Conservation (phyloP, 2,888 invertebrate species). For the Chrysolina oricalcia region DNA sequence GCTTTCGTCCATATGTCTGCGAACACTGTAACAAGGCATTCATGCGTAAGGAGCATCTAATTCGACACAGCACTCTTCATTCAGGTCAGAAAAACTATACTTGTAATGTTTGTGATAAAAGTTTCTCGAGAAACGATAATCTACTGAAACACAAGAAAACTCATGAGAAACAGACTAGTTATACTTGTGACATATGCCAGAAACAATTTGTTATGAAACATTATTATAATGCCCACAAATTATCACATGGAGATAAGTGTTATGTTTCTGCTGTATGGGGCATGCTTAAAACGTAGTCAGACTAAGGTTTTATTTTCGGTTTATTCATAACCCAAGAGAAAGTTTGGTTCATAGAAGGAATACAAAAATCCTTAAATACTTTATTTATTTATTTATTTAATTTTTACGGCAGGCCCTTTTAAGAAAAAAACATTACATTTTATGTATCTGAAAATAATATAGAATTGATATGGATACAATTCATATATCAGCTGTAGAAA, state of each 20-base stretch:
- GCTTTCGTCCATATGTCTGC: conserved; percentile 80
- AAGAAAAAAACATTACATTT: no score
- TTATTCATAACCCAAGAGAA: not conserved
- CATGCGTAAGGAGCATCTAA: conserved; percentile 80
- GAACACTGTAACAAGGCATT: conserved; percentile 79
- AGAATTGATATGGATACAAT: not conserved
- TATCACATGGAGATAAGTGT: conserved; percentile 70
- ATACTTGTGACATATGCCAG: conserved; percentile 79
- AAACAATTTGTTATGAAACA: conserved; percentile 80
- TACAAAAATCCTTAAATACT: not conserved
- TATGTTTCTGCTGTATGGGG: conserved; percentile 56
- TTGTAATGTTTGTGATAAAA: conserved; percentile 75
- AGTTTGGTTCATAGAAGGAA: not conserved
- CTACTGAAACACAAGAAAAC: conserved; percentile 77
- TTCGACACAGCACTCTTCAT: conserved; percentile 79
- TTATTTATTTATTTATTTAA: no score
- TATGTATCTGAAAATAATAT: not conserved
- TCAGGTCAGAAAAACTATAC: conserved; percentile 80
- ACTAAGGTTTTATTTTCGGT: not conserved
- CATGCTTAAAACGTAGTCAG: conserved; percentile 56
- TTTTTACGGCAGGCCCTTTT: no score
- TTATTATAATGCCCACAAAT: conserved; percentile 78
- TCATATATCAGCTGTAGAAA: not conserved
- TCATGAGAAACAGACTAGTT: conserved; percentile 75
- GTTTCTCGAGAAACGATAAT: conserved; percentile 76